phyloP scores from a whole-genome alignment of 1,140 invertebrate species.

The Drosophila mojavensis region DNA sequence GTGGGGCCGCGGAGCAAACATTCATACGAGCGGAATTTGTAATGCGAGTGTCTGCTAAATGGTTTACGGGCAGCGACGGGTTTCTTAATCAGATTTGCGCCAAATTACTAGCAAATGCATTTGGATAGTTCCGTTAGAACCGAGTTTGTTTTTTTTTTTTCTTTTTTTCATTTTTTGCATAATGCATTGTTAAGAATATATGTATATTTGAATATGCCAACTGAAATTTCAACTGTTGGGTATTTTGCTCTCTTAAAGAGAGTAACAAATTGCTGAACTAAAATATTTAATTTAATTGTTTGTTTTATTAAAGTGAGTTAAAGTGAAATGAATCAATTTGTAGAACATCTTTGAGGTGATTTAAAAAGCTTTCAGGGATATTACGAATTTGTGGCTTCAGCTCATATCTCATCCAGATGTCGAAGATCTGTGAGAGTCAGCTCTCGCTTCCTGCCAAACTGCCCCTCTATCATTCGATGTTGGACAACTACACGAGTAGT shows the following conservation, averaged over 20 bases:
- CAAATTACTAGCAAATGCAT: slow-evolving; percentile 24
- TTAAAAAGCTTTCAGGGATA: not conserved
- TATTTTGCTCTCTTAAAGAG: not conserved
- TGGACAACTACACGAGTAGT: slow-evolving; percentile 41
- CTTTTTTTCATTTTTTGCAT: too few species aligned
- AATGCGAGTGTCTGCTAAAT: slow-evolving; percentile 43
- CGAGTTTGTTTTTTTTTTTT: not conserved
- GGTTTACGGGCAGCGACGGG: slow-evolving; percentile 25
- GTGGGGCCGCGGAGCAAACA: slow-evolving; percentile 24
- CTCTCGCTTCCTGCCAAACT: not conserved
- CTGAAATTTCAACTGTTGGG: too few species aligned
- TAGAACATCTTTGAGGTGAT: too few species aligned
- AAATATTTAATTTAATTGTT: too few species aligned
- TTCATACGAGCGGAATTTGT: slow-evolving; percentile 57
- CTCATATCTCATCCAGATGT: not conserved
- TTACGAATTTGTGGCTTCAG: not conserved
- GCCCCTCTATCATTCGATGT: not conserved
- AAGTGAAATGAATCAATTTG: too few species aligned
- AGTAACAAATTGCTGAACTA: too few species aligned
- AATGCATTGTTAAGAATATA: too few species aligned
- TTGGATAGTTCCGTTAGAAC: not conserved
- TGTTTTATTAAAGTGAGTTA: not conserved
- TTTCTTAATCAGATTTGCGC: slow-evolving; percentile 24
- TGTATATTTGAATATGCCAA: too few species aligned
- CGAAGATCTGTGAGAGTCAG: not conserved